A percentile compares a stretch with the other conserved stretches of the same genome.
Evolutionary conservation across 2,797 vertebrate species (phyloP).

Genomic region (Trematomus bernacchii): DNA sequence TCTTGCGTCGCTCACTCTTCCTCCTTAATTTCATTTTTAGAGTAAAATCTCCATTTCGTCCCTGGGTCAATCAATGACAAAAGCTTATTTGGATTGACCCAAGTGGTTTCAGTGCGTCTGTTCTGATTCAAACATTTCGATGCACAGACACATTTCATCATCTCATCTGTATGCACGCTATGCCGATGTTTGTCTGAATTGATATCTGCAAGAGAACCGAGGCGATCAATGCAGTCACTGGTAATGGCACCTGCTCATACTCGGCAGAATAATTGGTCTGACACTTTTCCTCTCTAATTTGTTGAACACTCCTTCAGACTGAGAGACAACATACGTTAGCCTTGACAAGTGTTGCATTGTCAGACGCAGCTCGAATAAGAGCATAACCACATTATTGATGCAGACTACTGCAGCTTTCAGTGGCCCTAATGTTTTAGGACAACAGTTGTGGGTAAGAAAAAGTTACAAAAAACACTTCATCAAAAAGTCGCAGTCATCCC

Average conservation of each 20-base stretch:
- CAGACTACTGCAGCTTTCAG: not conserved
- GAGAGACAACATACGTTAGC: constrained; percentile 47
- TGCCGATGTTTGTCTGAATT: constrained; percentile 69
- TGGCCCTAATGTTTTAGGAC: not conserved
- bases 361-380: constrained; percentile 11
- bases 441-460: no score
- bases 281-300: constrained; percentile 62
- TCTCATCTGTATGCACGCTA: constrained; percentile 68
- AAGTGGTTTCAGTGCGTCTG: constrained; percentile 21
- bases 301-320: constrained; percentile 47
- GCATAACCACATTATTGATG: constrained; percentile 23
- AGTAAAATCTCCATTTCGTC: constrained; percentile 54
- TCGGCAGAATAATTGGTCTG: constrained; percentile 61
- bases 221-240: constrained; percentile 61
- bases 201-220: constrained; percentile 60
- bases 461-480: not conserved
- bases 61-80: constrained; percentile 60
- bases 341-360: constrained; percentile 34
- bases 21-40: constrained; percentile 60
- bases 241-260: constrained; percentile 64
- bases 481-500: not conserved
- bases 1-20: constrained; percentile 51
- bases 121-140: constrained; percentile 47
- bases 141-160: constrained; percentile 58
- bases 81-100: constrained; percentile 65